Conservation (phyloP, 2,113 vertebrate species). For the Plestiodon gilberti region DNA sequence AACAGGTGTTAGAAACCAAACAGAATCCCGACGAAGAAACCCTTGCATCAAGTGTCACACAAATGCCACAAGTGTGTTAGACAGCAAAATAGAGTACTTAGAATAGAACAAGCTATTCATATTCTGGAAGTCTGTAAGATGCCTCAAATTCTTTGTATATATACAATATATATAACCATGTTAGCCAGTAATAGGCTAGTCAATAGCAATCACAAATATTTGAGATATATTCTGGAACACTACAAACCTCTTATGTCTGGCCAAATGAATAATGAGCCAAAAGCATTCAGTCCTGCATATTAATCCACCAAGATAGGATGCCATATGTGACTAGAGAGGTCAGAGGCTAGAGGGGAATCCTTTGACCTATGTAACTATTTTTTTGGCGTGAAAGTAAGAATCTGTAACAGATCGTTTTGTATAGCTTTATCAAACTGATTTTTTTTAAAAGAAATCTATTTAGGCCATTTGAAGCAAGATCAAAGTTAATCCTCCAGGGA, state of each 20-base stretch:
- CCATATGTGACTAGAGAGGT: conserved; percentile 76
- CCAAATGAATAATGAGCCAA: conserved; percentile 67
- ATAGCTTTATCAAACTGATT: conserved; percentile 62
- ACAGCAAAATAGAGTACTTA: background rate
- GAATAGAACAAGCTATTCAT: conserved; percentile 1
- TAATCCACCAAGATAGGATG: conserved; percentile 80
- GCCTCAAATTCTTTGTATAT: conserved; percentile 29
- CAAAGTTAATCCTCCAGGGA: conserved; percentile 49
- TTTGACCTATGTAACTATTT: conserved; percentile 81
- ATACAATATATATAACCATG: conserved; percentile 28
- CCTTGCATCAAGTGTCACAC: conserved; percentile 23
- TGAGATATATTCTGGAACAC: conserved; percentile 51
- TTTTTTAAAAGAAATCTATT: conserved; percentile 65
- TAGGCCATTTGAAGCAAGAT: conserved; percentile 44
- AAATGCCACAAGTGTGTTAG: conserved; percentile 4
- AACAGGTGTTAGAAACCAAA: conserved; percentile 36
- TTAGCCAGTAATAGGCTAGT: conserved; percentile 36
- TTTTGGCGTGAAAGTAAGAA: conserved; percentile 52
- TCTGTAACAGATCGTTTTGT: conserved; percentile 67
- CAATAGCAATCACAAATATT: conserved; percentile 33
- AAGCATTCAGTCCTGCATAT: conserved; percentile 71
- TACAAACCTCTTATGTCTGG: conserved; percentile 54
- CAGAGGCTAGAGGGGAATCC: conserved; percentile 81
- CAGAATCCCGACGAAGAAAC: background rate
- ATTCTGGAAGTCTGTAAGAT: background rate